phyloP scores from a whole-genome alignment of 2,888 invertebrate species.

The Sceliomorpha sp. region DNA sequence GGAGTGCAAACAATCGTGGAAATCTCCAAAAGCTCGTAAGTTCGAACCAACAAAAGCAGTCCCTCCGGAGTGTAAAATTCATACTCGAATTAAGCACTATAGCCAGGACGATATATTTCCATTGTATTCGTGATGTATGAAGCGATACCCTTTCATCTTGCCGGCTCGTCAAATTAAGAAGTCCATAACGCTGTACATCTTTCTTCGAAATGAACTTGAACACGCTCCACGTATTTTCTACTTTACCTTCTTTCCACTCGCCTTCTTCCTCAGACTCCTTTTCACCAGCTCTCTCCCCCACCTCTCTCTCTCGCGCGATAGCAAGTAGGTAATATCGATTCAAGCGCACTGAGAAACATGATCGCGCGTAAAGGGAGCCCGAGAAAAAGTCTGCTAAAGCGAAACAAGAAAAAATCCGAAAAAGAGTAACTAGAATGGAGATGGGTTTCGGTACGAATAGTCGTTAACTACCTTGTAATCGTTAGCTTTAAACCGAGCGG shows the following conservation, averaged over 20 bases:
- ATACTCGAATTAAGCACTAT: constrained; percentile 7
- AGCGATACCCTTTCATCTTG: no score
- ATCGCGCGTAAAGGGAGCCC: constrained; percentile 32
- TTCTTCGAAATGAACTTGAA: no score
- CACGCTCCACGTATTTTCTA: no score
- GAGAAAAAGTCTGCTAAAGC: constrained; percentile 17
- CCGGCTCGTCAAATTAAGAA: no score
- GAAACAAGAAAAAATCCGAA: constrained; percentile 30
- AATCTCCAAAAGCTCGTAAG: constrained; percentile 15
- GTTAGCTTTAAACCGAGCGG: constrained; percentile 69
- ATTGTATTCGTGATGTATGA: background rate
- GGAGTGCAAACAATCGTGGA: constrained; percentile 7
- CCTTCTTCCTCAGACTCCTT: no score
- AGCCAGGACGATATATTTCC: constrained; percentile 9
- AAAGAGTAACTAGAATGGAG: constrained; percentile 44
- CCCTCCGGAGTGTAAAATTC: constrained; percentile 9
- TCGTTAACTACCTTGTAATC: constrained; percentile 74
- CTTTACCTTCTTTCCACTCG: no score
- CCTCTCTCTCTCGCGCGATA: constrained; percentile 21
- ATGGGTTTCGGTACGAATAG: constrained; percentile 57
- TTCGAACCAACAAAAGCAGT: constrained; percentile 8
- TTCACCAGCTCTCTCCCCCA: constrained; percentile 32
- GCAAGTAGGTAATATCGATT: constrained; percentile 40
- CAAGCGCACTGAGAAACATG: constrained; percentile 35
- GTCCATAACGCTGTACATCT: no score